A percentile compares a stretch with the other conserved stretches of the same genome.
Conservation (phyloP, 2,113 vertebrate species). For the Chunga burmeisteri region DNA sequence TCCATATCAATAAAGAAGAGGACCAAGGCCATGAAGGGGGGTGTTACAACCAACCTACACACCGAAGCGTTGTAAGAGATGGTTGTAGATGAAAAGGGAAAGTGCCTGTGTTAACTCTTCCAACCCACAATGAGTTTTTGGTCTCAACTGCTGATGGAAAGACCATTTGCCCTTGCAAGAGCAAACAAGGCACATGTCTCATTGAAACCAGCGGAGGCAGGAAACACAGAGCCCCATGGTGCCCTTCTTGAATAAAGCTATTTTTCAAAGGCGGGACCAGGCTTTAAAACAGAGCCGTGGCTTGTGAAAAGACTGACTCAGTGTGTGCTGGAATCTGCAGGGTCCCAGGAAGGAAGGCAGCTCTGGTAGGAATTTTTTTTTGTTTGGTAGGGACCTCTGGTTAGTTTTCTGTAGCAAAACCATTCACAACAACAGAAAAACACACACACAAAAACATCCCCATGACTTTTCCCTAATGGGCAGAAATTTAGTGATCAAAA, state of each 20-base stretch:
- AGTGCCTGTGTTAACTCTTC: neutral
- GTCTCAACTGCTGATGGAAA: neutral
- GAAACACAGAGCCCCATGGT: neutral
- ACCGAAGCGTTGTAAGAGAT: neutral
- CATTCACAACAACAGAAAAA: neutral
- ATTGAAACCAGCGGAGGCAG: neutral
- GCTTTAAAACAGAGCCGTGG: neutral
- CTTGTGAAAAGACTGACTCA: neutral
- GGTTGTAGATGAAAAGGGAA: neutral
- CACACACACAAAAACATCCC: neutral
- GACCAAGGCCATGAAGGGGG: neutral
- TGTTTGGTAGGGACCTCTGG: neutral
- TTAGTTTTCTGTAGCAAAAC: neutral
- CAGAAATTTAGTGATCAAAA: neutral
- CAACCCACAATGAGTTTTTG: neutral
- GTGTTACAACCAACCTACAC: fast-evolving
- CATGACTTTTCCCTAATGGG: neutral
- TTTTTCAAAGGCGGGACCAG: neutral
- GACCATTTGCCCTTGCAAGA: neutral
- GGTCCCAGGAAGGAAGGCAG: neutral
- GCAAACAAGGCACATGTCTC: neutral
- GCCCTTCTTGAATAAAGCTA: neutral
- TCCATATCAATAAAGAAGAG: neutral
- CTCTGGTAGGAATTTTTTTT: neutral
- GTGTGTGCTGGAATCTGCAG: neutral